Base-by-base conservation (phyloP, 2,113 vertebrate genomes). In the Nothobranchius kuhntae region DNA sequence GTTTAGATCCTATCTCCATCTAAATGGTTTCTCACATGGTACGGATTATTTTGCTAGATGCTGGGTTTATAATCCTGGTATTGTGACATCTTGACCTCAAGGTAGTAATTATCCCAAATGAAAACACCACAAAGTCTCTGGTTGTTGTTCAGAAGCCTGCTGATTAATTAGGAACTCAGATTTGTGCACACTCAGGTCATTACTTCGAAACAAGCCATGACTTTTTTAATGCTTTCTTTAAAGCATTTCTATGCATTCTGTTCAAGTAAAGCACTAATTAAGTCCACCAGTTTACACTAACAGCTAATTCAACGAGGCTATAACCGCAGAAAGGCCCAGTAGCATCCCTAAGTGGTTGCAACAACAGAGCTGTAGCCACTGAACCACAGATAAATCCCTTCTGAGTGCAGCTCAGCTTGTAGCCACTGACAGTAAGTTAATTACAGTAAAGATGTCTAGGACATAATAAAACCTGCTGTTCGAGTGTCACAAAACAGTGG, bases 341-440 rank as follows among this genome's bases (percentile, higher is more conserved):
- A 44, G 9, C n/a, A 24, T 69, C 38, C 24, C 55, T 42, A 6
- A 42, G 40, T 1, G 0, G 50, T 52, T 47, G 11, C 13, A 61
- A 35, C 42, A 67, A 68, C 55, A 48, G 65, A 61, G 35, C 40
- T 63, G 46, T 13, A 60, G 61, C 40, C 50, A 38, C 46, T 42
- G 24, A 66, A 47, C 26, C 51, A 35, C 30, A 62, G 44, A 63
- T 56, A 54, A 66, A 52, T 63, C 52, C 38, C 13, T 36, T 62
- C 8, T 62, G 26, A 69, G 9, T 36, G 75, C 47, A 63, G 66
- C 56, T 67, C 54, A 53, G 66, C 59, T 70, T 65, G 46, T 0
- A 53, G 59, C 50, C 53, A 69, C 44, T 21, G 13, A 24, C 47
- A 57, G 54, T 45, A 17, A 54, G 26, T 61, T 71, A 48, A 77